Base-by-base conservation (phyloP, 2,113 vertebrate species). In the Amazona vittata region DNA sequence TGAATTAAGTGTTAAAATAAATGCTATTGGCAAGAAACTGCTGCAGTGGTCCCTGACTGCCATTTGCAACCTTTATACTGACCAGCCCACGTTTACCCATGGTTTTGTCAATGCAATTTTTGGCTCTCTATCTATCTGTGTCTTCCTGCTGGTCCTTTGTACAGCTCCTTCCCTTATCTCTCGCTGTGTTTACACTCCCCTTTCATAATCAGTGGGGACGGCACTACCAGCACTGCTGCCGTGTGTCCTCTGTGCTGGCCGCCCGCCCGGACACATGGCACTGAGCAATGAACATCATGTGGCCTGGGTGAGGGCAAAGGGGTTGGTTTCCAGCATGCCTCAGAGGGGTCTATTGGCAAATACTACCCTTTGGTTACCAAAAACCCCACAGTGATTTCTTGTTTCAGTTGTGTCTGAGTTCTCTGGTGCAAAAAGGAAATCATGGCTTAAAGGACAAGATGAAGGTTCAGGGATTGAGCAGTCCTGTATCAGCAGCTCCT, bases 241-340 rank as follows among this genome's bases (percentile, higher is more conserved):
- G 14, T 1, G 8, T 80, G 79, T n/a, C 49, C 17, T 87, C 67
- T 0, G 1, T 4, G 3, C 47, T 76, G 78, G 82, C 78, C 0
- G 0, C 59, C 70, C 29, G 68, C n/a, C 64, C 0, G 0, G 69
- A 68, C 93, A 28, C 47, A 37, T 0, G 0, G 43, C 25, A 2
- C 12, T 47, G 65, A 64, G 46, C 74, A 76, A 39, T 6, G 29
- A 57, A 13, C 62, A 73, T 33, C 8, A 6, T 35, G 60, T 49
- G 46, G 63, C 37, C 63, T 64, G 43, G 24, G 28, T 24, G 53
- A 43, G 37, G 43, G 33, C 7, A 5, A 15, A 81, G 68, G 60
- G 8, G 12, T 57, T 15, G 16, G 49, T 44, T 86, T 93, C 64
- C 55, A 75, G 0, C 5, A 5, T 4, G 1, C 46, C 24, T 83